These are phyloP conservation scores for Thaumatotibia leucotreta DNA, from an alignment of 1,140 invertebrate species.

Conservation along the genomic window DNA sequence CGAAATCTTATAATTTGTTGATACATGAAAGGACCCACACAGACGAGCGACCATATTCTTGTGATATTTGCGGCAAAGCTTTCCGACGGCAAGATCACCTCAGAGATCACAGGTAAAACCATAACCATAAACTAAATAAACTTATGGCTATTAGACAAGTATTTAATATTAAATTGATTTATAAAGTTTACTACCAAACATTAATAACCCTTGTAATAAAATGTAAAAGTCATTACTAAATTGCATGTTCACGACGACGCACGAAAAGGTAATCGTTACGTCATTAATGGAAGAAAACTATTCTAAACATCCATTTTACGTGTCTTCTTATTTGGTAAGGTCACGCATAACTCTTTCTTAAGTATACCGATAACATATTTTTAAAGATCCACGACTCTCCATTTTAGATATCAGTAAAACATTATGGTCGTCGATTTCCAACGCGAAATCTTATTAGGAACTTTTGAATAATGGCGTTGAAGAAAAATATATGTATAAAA, in stretches of 20 bases:
- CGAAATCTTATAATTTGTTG: conserved; percentile 98
- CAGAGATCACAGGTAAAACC: conserved; percentile 90
- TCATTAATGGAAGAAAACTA: conserved; percentile 7
- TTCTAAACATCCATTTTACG: conserved; percentile 7
- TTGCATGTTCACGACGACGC: neutral
- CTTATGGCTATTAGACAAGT: neutral
- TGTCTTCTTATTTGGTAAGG: conserved; percentile 12
- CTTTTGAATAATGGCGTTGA: conserved; percentile 71
- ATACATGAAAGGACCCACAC: conserved; percentile 99
- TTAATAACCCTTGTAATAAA: neutral
- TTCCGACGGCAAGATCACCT: conserved; percentile 98
- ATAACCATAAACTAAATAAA: conserved; percentile 1
- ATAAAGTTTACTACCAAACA: neutral
- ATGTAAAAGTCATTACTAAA: neutral
- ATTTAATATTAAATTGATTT: neutral
- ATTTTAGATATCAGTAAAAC: conserved; percentile 70
- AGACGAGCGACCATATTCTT: conserved; percentile 97
- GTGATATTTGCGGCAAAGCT: conserved; percentile 98
- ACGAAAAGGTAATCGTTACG: conserved; percentile 14
- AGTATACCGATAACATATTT: conserved; percentile 44
- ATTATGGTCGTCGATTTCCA: conserved; percentile 52
- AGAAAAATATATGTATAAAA: conserved; percentile 60
- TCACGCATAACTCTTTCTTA: conserved; percentile 9
- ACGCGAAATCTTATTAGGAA: conserved; percentile 64
- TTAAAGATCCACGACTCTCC: conserved; percentile 55